A percentile compares a stretch with the other conserved stretches of the same genome.
These are phyloP conservation scores for Channa striata DNA, from an alignment of 2,797 vertebrate species.

Conservation along the genomic window DNA sequence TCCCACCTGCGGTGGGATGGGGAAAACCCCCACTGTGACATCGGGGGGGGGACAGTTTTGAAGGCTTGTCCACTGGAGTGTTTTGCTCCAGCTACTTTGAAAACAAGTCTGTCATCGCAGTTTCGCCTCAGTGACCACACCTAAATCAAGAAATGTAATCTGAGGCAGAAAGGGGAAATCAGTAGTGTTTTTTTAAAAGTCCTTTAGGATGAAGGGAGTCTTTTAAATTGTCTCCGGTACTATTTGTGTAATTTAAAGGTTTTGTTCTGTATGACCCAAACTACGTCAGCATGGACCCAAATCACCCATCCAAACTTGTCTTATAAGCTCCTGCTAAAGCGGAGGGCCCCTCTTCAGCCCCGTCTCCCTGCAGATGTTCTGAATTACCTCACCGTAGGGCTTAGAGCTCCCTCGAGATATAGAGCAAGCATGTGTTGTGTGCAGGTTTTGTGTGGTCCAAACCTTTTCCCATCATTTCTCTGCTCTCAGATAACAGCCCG, in stretches of 20 bases:
- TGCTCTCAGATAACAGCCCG: conserved; percentile 33
- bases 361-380: conserved; percentile 76
- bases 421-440: conserved; percentile 61
- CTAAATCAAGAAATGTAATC: not conserved
- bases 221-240: not conserved
- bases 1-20: no score
- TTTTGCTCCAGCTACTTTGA: no score
- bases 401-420: conserved; percentile 70
- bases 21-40: no score
- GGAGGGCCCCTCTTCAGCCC: conserved; percentile 42
- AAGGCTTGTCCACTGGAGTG: no score
- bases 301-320: conserved; percentile 38
- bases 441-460: conserved; percentile 76
- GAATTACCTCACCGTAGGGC: conserved; percentile 78
- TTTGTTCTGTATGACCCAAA: not conserved
- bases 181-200: not conserved
- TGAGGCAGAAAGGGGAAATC: not conserved
- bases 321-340: conserved; percentile 51
- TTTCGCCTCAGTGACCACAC: no score
- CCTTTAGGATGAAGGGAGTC: not conserved
- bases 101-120: no score
- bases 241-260: not conserved
- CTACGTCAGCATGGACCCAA: conserved; percentile 6
- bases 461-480: conserved; percentile 49
- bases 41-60: no score